These are phyloP conservation scores for Eonycteris spelaea DNA, from an alignment of 2,113 vertebrate species.

Conservation along the genomic window DNA sequence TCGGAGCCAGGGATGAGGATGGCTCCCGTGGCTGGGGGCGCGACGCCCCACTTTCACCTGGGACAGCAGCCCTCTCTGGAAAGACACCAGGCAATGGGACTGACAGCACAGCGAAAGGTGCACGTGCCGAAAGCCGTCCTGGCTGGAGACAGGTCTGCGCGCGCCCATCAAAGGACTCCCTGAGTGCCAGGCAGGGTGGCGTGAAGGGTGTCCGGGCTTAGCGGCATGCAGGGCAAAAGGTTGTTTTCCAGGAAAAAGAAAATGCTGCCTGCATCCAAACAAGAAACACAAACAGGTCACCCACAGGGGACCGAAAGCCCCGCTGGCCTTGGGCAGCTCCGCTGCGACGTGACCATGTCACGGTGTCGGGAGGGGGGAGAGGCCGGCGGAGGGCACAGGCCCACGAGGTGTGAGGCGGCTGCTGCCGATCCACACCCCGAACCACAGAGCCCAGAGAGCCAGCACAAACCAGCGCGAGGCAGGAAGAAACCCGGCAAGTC, in stretches of 20 bases:
- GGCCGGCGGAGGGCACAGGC: neutral
- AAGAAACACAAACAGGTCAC: neutral
- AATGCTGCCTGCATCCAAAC: neutral
- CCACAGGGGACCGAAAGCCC: accelerated
- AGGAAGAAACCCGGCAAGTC: neutral
- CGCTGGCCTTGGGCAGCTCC: accelerated
- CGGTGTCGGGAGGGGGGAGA: neutral
- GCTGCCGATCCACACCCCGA: neutral
- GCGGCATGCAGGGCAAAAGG: accelerated
- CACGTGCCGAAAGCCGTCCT: accelerated
- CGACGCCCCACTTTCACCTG: too few species aligned
- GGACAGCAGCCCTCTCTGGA: neutral
- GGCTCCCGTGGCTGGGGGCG: neutral
- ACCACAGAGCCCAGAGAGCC: neutral
- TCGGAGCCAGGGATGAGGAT: accelerated
- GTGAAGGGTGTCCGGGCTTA: too few species aligned
- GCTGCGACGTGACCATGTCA: too few species aligned
- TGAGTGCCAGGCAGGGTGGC: accelerated
- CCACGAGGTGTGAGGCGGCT: neutral
- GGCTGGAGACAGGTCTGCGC: neutral
- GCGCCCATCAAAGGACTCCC: neutral
- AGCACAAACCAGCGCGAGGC: neutral
- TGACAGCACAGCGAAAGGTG: neutral
- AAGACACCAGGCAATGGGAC: neutral
- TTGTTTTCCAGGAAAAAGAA: neutral